These are phyloP conservation scores for Linhomoeus sp. DNA, from an alignment of 2,888 invertebrate species.

Conservation along the genomic window DNA sequence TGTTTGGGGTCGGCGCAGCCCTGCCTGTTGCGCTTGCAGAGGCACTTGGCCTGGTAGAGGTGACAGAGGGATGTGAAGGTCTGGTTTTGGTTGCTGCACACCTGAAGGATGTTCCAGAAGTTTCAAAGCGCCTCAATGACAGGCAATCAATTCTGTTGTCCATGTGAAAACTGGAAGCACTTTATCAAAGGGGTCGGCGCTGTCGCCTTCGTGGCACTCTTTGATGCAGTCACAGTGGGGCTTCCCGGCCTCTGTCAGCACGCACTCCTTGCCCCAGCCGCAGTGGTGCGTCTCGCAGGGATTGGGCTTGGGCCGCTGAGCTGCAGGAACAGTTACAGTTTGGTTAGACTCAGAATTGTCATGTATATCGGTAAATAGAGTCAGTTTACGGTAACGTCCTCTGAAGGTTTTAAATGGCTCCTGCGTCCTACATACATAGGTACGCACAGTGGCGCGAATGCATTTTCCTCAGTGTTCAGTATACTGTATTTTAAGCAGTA, in stretches of 20 bases:
- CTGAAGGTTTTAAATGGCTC: no score
- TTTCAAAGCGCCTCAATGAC: not conserved
- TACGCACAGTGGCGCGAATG: no score
- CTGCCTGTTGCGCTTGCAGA: slow-evolving; percentile 48
- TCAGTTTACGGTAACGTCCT: no score
- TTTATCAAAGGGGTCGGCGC: slow-evolving; percentile 38
- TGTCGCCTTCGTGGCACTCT: slow-evolving; percentile 44
- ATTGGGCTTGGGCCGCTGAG: slow-evolving; percentile 31
- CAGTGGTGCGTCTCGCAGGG: slow-evolving; percentile 72
- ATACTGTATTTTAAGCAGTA: no score
- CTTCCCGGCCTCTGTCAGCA: slow-evolving; percentile 44
- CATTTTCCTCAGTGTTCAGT: no score
- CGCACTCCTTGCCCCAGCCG: slow-evolving; percentile 74
- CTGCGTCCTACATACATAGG: no score
- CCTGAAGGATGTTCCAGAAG: no score
- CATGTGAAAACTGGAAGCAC: slow-evolving; percentile 9
- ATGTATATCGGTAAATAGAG: no score
- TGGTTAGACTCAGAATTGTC: no score
- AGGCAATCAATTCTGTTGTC: not conserved
- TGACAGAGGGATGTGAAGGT: slow-evolving; percentile 86
- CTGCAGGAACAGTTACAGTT: not conserved
- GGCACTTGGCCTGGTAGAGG: slow-evolving; percentile 73
- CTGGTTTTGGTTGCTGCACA: slow-evolving; percentile 79
- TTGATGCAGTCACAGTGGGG: slow-evolving; percentile 73
- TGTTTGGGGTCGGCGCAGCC: slow-evolving; percentile 15